Percentiles rank a stretch among this genome's conserved stretches.
These are phyloP conservation scores for Pardalotus punctatus DNA, from an alignment of 2,113 vertebrate genomes.

Conservation along the genomic window DNA sequence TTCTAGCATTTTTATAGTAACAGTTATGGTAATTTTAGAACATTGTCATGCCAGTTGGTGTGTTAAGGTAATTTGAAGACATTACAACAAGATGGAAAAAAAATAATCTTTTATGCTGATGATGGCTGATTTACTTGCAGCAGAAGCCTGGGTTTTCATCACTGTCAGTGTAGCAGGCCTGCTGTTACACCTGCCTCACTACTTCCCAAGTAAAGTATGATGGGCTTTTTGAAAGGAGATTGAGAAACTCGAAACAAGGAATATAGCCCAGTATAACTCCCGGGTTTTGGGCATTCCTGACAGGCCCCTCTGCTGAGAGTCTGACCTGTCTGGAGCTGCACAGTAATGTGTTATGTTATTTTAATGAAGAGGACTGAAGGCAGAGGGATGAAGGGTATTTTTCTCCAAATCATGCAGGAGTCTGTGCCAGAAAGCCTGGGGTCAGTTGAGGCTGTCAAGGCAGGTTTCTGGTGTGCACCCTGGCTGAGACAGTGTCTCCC, in stretches of 20 bases:
- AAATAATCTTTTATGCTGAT: not conserved
- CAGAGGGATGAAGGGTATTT: not conserved
- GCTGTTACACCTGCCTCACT: not conserved
- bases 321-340: not conserved
- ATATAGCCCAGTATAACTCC: not conserved
- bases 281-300: not conserved
- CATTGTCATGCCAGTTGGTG: not conserved
- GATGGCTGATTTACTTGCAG: not conserved
- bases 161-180: not conserved
- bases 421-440: not conserved
- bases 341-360: rapidly evolving
- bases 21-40: slow-evolving; percentile 17
- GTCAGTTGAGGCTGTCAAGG: not conserved
- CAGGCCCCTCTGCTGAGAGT: not conserved
- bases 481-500: not conserved
- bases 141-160: not conserved
- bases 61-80: slow-evolving; percentile 44
- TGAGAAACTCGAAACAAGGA: not conserved
- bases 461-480: rapidly evolving
- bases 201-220: not conserved
- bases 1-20: slow-evolving; percentile 21
- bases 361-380: not conserved
- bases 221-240: not conserved
- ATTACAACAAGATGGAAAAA: not conserved
- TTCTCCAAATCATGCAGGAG: not conserved